Conservation (phyloP, 2,888 invertebrate genomes). For the Spicauda simplicius region DNA sequence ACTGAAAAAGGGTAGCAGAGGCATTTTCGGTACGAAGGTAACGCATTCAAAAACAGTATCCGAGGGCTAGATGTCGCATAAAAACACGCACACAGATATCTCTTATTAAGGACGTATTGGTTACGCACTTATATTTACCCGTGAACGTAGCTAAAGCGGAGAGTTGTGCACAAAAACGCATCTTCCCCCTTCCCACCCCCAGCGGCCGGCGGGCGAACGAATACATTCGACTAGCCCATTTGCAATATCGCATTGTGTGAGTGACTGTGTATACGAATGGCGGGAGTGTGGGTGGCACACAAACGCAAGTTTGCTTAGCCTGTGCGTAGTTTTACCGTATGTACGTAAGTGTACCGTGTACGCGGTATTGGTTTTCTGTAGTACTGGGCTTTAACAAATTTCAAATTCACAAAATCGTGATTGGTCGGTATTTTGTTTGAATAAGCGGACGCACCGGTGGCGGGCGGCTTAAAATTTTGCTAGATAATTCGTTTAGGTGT, state of each 20-base stretch:
- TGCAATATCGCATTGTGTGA: constrained; percentile 82
- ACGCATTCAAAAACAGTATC: constrained; percentile 44
- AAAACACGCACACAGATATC: constrained; percentile 47
- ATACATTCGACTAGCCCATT: constrained; percentile 84
- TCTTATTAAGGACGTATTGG: constrained; percentile 54
- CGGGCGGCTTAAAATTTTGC: constrained; percentile 65
- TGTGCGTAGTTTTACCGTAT: constrained; percentile 75
- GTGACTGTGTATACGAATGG: constrained; percentile 60
- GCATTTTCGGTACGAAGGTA: constrained; percentile 37
- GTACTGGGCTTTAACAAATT: constrained; percentile 81
- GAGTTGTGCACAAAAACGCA: constrained; percentile 83
- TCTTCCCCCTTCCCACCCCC: constrained; percentile 70
- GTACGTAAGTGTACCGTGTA: constrained; percentile 56
- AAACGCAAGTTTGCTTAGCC: constrained; percentile 72
- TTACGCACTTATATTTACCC: constrained; percentile 80
- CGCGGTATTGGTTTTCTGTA: constrained; percentile 82
- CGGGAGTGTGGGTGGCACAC: constrained; percentile 58
- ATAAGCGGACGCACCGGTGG: constrained; percentile 67
- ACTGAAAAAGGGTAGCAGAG: constrained; percentile 22
- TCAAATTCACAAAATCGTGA: constrained; percentile 84
- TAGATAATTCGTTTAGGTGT: constrained; percentile 76
- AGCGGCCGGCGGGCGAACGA: constrained; percentile 75
- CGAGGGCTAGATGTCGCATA: constrained; percentile 45
- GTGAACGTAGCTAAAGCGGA: constrained; percentile 72
- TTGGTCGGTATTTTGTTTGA: constrained; percentile 82